Conservation (phyloP, 2,888 invertebrate species). For the Bellardia pandia region DNA sequence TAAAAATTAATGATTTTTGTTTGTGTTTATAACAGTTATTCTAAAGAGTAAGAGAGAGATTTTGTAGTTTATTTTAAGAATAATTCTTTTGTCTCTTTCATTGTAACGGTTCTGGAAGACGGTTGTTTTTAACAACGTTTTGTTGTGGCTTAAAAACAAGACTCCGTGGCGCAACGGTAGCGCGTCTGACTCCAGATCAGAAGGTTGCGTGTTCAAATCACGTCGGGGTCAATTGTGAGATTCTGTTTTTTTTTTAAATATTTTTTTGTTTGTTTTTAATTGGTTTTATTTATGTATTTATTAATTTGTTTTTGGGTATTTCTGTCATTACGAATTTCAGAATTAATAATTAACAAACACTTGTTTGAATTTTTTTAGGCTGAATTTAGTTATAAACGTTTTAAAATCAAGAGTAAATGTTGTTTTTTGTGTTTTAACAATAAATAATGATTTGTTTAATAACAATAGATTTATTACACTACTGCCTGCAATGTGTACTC, state of each 20-base stretch:
- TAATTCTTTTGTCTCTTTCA: slow-evolving; percentile 2
- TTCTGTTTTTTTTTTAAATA: not conserved
- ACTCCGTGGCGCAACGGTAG: slow-evolving; percentile 81
- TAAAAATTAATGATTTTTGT: not conserved
- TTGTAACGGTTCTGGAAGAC: not conserved
- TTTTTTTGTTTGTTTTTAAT: slow-evolving; percentile 23
- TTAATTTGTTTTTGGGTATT: slow-evolving; percentile 4
- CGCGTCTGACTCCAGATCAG: slow-evolving; percentile 80
- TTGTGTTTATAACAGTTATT: not conserved
- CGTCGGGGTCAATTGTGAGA: slow-evolving; percentile 76
- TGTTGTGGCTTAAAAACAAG: not conserved
- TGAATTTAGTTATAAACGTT: not conserved
- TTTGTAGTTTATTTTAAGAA: slow-evolving; percentile 7
- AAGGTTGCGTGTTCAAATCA: slow-evolving; percentile 81
- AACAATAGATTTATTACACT: slow-evolving; percentile 2
- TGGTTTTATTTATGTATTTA: not conserved
- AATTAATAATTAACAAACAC: slow-evolving; percentile 6
- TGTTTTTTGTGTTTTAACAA: not conserved
- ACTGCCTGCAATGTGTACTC: not conserved
- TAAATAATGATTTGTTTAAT: not conserved
- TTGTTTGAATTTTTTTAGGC: slow-evolving; percentile 4
- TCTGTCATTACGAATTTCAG: not conserved
- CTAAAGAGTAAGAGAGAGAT: not conserved
- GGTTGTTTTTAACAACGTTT: not conserved
- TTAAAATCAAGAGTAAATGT: not conserved